Evolutionary conservation across 2,113 vertebrate genomes (phyloP), one percentile per base, ranked within the genome.

Genomic region (Oryzias melastigma): DNA sequence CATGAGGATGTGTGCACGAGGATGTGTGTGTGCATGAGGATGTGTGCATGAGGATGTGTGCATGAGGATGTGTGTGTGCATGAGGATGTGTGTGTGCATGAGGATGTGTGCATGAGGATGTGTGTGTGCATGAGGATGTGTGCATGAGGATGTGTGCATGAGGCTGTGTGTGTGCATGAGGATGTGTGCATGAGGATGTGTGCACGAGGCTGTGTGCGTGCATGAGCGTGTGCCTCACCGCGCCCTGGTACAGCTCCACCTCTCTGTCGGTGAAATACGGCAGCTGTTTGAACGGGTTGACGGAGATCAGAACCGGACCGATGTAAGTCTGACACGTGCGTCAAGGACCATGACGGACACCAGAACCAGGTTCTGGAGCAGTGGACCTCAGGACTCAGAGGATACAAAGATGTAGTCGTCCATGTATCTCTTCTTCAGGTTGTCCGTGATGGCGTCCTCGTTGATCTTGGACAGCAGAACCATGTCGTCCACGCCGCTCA

Each of bases 321-420:
- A 94, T 94, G 76, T 94, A 94, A 1, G 93, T 94, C 93, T 94
- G 77, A 48, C 20, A 35, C 56, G 5, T 4, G 1, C 41, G 81
- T 90, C 68, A 88, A 89, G 87, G 81, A 67, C 1, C 42, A 54
- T 1, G 67, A 68, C 14, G 8, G 51, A n/a, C 24, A 56, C 16
- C 13, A 46, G 4, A n/a, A n/a, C 18, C 19, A 19, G 7, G 5
- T 16, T 45, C 24, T 8, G 4, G 25, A 52, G 14, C 25, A 5
- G 41, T 1, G 25, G 25, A 40, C 40, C 12, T 46, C 44, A 5
- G n/a, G 7, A 17, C 2, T n/a, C n/a, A 15, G 14, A 87, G 90
- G 92, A 94, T 94, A 94, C 93, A 5, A 94, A 94, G 65, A 94
- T 94, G 83, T 85, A 94, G 77, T 94, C 93, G 5, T 94, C 93